phyloP scores from a whole-genome alignment of 2,797 vertebrate species.

The Labeo calbasu region DNA sequence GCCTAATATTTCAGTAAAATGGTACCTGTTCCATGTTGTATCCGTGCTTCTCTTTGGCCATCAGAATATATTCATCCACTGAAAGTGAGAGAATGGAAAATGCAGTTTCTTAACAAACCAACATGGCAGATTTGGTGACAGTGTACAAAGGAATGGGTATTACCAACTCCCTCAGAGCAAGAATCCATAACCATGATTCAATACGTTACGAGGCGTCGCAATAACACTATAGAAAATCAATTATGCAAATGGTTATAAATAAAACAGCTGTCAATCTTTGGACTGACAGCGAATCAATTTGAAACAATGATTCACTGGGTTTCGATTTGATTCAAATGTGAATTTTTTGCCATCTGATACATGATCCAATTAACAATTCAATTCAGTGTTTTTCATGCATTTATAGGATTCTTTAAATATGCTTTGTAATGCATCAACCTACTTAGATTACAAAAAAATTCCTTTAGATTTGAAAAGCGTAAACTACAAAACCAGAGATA shows the following conservation, averaged over 20 bases:
- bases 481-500: not conserved
- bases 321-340: not conserved
- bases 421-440: too few relatives aligned
- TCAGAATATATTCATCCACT: conserved; percentile 93
- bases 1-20: not conserved
- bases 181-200: not conserved
- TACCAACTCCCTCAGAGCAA: not conserved
- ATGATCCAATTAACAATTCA: not conserved
- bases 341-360: not conserved
- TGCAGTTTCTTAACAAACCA: not conserved
- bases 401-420: not conserved
- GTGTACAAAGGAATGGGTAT: not conserved
- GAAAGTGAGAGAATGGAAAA: conserved; percentile 34
- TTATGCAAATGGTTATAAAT: not conserved
- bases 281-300: not conserved
- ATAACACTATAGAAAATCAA: not conserved
- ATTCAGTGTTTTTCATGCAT: not conserved
- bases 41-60: conserved; percentile 94
- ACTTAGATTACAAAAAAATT: not conserved
- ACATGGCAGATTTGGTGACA: not conserved
- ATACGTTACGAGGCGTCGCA: not conserved
- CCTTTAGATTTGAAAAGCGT: not conserved
- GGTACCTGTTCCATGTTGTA: conserved; percentile 94
- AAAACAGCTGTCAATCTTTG: not conserved
- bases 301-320: not conserved